These are phyloP conservation scores for Mormyrus proboscirostris DNA, from an alignment of 2,797 vertebrate genomes.

Conservation along the genomic window DNA sequence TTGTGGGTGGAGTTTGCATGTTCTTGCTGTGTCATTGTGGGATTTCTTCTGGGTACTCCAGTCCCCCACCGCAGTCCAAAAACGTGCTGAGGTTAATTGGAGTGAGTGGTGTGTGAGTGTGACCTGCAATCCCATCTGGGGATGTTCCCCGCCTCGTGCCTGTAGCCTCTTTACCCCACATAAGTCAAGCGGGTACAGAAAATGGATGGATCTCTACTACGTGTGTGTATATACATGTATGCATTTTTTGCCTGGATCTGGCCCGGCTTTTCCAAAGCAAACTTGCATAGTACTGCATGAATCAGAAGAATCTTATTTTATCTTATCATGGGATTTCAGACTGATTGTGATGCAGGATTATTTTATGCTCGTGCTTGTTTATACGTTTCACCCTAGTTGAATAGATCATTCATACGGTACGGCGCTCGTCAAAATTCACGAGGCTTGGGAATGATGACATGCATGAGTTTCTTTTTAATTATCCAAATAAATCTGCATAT, in stretches of 20 bases:
- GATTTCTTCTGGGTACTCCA: too few species aligned
- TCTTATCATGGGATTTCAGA: neutral
- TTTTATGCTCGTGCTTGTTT: neutral
- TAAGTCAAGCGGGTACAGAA: neutral
- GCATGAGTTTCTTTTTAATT: neutral
- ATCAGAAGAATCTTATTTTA: neutral
- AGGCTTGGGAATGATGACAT: neutral
- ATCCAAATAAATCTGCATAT: neutral
- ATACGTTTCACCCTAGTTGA: neutral
- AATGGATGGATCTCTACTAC: too few species aligned
- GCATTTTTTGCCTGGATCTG: neutral
- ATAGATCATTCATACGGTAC: neutral
- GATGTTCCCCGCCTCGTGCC: neutral
- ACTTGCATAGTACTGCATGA: neutral
- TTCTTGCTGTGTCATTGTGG: too few species aligned
- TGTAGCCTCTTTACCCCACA: neutral
- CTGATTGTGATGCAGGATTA: neutral
- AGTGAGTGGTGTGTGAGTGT: too few species aligned
- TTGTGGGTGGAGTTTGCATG: too few species aligned
- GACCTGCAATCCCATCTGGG: too few species aligned
- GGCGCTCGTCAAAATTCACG: neutral
- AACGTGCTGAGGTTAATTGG: too few species aligned
- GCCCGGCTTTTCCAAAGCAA: neutral
- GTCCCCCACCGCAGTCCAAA: too few species aligned
- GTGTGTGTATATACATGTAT: neutral